Evolutionary conservation across 2,888 invertebrate genomes (phyloP).

Genomic region (Odontomyia ornata): DNA sequence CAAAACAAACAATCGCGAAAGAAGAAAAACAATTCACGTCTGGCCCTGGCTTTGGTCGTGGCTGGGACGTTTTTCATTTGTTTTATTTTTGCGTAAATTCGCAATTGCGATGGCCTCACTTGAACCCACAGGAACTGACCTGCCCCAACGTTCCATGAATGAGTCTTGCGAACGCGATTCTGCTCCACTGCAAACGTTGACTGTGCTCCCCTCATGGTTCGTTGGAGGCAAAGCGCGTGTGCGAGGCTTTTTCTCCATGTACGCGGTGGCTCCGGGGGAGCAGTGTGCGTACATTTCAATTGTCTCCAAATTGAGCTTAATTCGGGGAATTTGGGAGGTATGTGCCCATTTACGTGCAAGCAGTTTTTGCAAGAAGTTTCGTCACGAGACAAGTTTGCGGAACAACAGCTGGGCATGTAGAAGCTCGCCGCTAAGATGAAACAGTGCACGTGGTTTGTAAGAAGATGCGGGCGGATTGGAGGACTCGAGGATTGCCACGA

Average conservation of each 20-base stretch:
- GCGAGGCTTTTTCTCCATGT: conserved; percentile 29
- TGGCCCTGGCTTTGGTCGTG: conserved; percentile 17
- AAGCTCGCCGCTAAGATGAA: neutral
- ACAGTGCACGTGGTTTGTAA: neutral
- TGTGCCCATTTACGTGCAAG: neutral
- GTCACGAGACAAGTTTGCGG: neutral
- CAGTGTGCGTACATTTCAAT: conserved; percentile 15
- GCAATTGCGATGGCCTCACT: conserved; percentile 33
- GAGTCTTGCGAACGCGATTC: conserved; percentile 14
- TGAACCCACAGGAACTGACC: conserved; percentile 32
- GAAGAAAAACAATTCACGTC: conserved; percentile 31
- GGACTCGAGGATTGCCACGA: neutral
- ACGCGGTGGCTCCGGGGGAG: neutral
- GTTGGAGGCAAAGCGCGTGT: conserved; percentile 22
- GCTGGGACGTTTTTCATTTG: neutral
- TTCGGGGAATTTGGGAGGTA: conserved; percentile 16
- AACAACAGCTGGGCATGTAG: neutral
- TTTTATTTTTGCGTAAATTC: conserved; percentile 35
- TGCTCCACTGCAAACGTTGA: neutral
- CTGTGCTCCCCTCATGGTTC: neutral
- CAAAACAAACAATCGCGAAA: conserved; percentile 31
- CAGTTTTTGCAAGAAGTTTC: neutral
- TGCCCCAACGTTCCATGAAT: conserved; percentile 36
- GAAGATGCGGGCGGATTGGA: neutral
- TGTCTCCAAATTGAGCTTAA: conserved; percentile 12